Evolutionary conservation across 2,113 vertebrate species (phyloP).

Genomic region (Catharus minimus): DNA sequence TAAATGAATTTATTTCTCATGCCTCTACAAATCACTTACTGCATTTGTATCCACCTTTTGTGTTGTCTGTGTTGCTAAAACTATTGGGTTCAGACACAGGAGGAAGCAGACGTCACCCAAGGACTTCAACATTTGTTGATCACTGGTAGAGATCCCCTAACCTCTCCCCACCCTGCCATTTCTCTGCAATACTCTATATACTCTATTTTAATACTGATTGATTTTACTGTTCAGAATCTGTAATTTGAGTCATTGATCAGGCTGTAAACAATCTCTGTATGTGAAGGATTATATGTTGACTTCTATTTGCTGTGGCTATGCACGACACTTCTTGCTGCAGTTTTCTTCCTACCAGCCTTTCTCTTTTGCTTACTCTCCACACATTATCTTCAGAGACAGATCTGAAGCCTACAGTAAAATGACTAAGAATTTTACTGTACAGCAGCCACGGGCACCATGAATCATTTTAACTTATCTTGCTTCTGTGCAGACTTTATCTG

Average conservation of each 20-base stretch:
- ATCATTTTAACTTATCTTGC: neutral
- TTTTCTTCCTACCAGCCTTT: neutral
- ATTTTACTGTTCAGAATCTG: neutral
- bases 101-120: accelerated
- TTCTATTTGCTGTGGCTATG: neutral
- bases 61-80: neutral
- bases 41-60: neutral
- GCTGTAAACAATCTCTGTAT: neutral
- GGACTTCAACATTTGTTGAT: neutral
- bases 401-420: neutral
- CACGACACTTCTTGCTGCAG: neutral
- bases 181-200: neutral
- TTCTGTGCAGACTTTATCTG: neutral
- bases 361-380: neutral
- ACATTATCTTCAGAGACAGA: neutral
- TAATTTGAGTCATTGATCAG: neutral
- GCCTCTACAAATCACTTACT: neutral
- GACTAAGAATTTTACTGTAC: neutral
- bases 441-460: neutral
- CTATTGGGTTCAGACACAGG: neutral
- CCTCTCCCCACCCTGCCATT: accelerated
- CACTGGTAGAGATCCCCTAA: neutral
- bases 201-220: neutral
- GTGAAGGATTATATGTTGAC: neutral
- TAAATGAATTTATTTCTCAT: neutral